A percentile compares a stretch with the other conserved stretches of the same genome.
phyloP scores from a whole-genome alignment of 2,113 vertebrate genomes.

The Brachyhypopomus gauderio region DNA sequence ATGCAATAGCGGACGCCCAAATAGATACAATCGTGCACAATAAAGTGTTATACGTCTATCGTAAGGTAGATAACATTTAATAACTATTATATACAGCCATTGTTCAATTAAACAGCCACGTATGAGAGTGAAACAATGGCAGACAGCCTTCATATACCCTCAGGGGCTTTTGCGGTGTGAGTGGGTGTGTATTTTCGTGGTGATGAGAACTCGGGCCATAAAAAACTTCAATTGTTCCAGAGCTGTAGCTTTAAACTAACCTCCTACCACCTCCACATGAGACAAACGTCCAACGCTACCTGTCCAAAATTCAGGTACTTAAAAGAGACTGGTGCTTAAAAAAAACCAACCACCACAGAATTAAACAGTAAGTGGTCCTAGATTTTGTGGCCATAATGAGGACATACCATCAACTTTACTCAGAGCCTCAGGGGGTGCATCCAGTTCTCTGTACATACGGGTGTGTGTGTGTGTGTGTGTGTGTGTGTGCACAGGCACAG shows the following conservation, averaged over 20 bases:
- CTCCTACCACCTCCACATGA: constrained; percentile 39
- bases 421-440: neutral
- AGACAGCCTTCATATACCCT: constrained; percentile 3
- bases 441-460: constrained; percentile 5
- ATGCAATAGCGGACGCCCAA: neutral
- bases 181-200: neutral
- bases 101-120: neutral
- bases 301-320: constrained; percentile 8
- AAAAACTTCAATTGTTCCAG: constrained; percentile 45
- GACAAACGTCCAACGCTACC: neutral
- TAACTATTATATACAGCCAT: neutral
- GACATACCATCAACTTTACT: neutral
- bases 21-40: neutral
- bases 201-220: neutral
- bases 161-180: constrained; percentile 14
- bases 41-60: neutral
- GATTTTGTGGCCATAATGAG: neutral
- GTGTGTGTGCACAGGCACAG: neutral
- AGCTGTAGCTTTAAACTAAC: constrained; percentile 37
- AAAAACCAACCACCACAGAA: constrained; percentile 27
- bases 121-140: neutral
- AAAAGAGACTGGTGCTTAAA: constrained; percentile 10
- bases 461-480: constrained; percentile 7
- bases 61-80: neutral
- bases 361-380: constrained; percentile 35